A percentile compares a stretch with the other conserved stretches of the same genome.
These are phyloP conservation scores for Aproaerema taeniolella DNA, from an alignment of 2,888 invertebrate species.

Conservation along the genomic window DNA sequence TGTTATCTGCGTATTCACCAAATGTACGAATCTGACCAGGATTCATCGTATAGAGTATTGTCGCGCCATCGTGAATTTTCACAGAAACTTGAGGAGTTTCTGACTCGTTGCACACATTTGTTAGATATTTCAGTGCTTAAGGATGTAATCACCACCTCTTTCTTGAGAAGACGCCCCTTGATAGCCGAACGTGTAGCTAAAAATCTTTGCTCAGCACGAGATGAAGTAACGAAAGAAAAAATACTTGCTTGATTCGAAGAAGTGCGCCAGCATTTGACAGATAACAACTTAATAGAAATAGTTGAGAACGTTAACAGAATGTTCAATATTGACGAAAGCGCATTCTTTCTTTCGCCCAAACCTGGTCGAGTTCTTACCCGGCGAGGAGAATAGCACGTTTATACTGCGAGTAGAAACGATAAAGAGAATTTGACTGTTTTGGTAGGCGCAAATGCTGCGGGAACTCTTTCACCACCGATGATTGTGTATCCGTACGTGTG, in stretches of 20 bases:
- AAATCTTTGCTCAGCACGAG: neutral
- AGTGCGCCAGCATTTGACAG: neutral
- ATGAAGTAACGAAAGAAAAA: neutral
- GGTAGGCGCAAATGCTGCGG: slow-evolving; percentile 3
- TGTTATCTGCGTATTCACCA: no score
- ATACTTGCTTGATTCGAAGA: neutral
- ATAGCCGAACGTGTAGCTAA: neutral
- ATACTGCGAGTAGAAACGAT: neutral
- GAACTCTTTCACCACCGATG: slow-evolving; percentile 2
- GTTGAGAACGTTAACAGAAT: neutral
- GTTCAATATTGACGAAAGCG: neutral
- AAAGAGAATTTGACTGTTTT: slow-evolving; percentile 4
- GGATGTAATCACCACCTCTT: no score
- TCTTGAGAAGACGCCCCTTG: neutral
- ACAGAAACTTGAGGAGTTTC: no score
- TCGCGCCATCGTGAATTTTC: no score
- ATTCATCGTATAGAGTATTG: no score
- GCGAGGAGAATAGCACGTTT: neutral
- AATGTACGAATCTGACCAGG: no score
- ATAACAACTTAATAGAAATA: neutral
- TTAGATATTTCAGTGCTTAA: no score
- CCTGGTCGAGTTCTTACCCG: neutral
- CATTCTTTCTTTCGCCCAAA: neutral
- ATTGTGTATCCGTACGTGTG: no score
- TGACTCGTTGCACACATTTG: no score